These are phyloP conservation scores for Epinephelus moara DNA, from an alignment of 2,113 vertebrate genomes.

Conservation along the genomic window DNA sequence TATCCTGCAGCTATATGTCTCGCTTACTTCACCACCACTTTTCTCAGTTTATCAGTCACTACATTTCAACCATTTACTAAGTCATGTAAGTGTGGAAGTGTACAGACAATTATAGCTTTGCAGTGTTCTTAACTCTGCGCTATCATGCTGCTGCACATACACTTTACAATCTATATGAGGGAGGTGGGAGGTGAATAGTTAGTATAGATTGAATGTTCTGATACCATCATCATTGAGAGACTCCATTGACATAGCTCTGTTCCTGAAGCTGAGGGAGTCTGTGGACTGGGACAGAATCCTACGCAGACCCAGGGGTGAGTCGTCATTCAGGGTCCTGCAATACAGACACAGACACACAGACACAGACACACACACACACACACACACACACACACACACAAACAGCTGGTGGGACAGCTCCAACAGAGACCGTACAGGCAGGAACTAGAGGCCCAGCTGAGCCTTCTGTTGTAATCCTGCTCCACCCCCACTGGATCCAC, in stretches of 20 bases:
- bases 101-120: background rate
- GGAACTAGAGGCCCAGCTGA: too few relatives aligned
- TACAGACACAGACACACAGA: constrained; percentile 13
- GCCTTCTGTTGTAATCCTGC: background rate
- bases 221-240: constrained; percentile 93
- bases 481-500: too few relatives aligned
- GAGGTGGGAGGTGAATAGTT: too few relatives aligned
- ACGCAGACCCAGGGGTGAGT: constrained; percentile 91
- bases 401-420: background rate
- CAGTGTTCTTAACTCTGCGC: background rate
- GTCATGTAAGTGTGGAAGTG: background rate
- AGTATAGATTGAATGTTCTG: background rate
- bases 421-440: background rate
- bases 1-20: background rate
- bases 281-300: constrained; percentile 96
- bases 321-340: constrained; percentile 90
- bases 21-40: background rate
- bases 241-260: constrained; percentile 91
- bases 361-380: constrained; percentile 38
- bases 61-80: too few relatives aligned
- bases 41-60: background rate
- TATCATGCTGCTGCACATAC: too few relatives aligned
- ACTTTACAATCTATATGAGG: too few relatives aligned
- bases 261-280: constrained; percentile 92
- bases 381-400: background rate